Base-by-base conservation (phyloP, 2,888 invertebrate genomes). In the Norana najaformis region DNA sequence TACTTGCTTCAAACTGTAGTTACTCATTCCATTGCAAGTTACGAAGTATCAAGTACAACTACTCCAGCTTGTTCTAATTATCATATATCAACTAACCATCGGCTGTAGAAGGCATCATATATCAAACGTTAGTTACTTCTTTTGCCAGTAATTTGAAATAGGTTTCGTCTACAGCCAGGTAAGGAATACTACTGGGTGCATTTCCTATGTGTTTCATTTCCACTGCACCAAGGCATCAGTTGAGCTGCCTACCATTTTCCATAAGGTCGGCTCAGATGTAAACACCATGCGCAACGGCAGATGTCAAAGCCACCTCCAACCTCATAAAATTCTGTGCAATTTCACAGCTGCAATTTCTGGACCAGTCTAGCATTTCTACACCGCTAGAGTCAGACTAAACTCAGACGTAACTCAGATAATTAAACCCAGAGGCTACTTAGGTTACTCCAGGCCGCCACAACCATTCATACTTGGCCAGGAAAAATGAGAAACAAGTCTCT, bases 381-480 rank as follows among this genome's bases (percentile, higher is more conserved):
- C 69, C 3, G n/a, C 69, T 69, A n/a, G 30, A n/a, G n/a, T n/a
- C 69, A 69, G 69, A 2, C 30, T 69, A 69, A 1, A n/a, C 30
- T 69, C 69, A 69, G 30, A n/a, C n/a, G 69, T n/a, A 69, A n/a
- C n/a, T n/a, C n/a, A 69, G 69, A 69, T 69, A 69, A 69, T 69
- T 69, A 69, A 5, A 69, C n/a, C 30, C 69, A 69, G 69, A 13
- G 69, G n/a, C 30, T 69, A 69, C 30, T 69, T n/a, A 69, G 69
- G n/a, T 30, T 69, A 69, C 69, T n/a, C 13, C 30, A 1, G 69
- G 8, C 69, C 69, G 13, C 69, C 30, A 16, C 69, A 69, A n/a
- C 69, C 69, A 69, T 69, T 69, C 69, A 69, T 69, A 69, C 69
- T 69, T 69, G 30, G 69, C 69, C 69, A n/a, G 69, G 69, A 69